Conservation (phyloP, 2,888 invertebrate genomes). For the Phytoseiulus persimilis region DNA sequence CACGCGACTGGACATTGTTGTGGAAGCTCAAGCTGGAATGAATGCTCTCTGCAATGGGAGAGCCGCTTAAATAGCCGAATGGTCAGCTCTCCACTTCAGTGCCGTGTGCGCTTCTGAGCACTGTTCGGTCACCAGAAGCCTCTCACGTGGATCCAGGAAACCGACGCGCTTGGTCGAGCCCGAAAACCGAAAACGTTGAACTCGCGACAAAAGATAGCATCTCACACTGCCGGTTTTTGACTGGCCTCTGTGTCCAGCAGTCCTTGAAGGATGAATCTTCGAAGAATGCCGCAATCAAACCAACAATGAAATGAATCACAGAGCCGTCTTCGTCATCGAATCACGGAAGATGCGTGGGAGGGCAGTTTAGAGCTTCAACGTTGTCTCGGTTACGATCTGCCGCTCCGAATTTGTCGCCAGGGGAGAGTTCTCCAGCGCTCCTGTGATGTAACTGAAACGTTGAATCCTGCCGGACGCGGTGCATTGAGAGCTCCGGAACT, state of each 20-base stretch:
- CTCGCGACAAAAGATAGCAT: neutral
- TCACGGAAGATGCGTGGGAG: neutral
- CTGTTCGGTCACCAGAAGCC: neutral
- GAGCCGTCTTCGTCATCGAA: neutral
- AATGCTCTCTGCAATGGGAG: neutral
- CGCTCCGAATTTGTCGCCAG: neutral
- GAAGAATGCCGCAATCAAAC: neutral
- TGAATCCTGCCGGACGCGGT: too few species aligned
- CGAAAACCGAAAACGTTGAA: neutral
- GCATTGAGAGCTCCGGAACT: too few species aligned
- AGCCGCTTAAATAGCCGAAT: neutral
- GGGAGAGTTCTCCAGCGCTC: neutral
- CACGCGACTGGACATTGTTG: neutral
- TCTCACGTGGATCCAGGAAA: conserved; percentile 5
- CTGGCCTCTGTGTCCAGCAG: neutral
- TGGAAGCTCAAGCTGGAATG: neutral
- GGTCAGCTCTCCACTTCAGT: neutral
- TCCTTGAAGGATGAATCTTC: neutral
- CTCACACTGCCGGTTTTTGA: neutral
- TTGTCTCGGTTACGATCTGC: neutral
- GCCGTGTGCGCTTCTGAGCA: neutral
- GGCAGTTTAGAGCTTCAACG: neutral
- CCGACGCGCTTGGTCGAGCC: neutral
- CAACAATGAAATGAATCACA: neutral
- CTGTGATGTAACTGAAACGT: too few species aligned